These are phyloP conservation scores for Buphagus erythrorhynchus DNA, from an alignment of 2,797 vertebrate genomes.

Conservation along the genomic window DNA sequence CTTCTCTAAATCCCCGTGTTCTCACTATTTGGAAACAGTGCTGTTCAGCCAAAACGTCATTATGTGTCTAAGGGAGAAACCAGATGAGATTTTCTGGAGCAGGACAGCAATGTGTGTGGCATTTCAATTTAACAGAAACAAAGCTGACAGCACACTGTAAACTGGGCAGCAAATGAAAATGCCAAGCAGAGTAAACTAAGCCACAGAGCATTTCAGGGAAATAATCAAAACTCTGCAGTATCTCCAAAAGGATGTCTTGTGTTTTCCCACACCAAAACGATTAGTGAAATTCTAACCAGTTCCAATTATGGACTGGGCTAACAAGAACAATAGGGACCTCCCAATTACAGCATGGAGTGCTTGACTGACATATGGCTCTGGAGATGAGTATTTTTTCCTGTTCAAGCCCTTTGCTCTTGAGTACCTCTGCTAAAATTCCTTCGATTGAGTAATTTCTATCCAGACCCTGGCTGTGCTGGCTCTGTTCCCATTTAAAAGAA, in stretches of 20 bases:
- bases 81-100: constrained; percentile 50
- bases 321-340: not conserved
- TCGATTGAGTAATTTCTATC: constrained; percentile 40
- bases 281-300: constrained; percentile 12
- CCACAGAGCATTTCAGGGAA: constrained; percentile 6
- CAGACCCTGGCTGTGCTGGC: constrained; percentile 39
- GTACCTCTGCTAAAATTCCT: constrained; percentile 45
- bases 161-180: constrained; percentile 1
- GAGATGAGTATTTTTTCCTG: constrained; percentile 8
- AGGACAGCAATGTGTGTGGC: constrained; percentile 31
- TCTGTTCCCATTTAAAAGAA: constrained; percentile 36
- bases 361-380: constrained; percentile 5
- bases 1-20: not conserved
- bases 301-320: not conserved
- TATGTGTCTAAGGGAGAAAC: not conserved
- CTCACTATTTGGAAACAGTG: not conserved
- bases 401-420: constrained; percentile 28
- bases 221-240: constrained; percentile 7
- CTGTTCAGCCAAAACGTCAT: constrained; percentile 9
- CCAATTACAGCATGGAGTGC: not conserved
- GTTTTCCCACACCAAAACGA: constrained; percentile 17
- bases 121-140: constrained; percentile 44
- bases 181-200: constrained; percentile 22
- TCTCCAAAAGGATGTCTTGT: not conserved
- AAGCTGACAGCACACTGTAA: constrained; percentile 28